phyloP scores from a whole-genome alignment of 2,113 vertebrate species.

The Lepisosteus osseus region DNA sequence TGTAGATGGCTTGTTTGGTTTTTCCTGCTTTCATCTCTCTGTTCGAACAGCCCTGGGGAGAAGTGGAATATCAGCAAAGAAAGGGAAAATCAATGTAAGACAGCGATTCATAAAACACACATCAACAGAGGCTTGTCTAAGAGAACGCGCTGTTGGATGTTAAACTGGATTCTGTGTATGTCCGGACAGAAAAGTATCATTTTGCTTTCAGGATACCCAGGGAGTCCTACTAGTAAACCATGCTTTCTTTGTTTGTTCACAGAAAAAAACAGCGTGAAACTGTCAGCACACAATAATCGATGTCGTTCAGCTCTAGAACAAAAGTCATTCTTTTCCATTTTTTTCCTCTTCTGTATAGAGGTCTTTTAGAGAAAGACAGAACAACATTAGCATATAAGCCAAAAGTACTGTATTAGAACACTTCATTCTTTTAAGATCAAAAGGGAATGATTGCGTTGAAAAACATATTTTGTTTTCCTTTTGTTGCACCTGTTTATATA shows the following conservation, averaged over 20 bases:
- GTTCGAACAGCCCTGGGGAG: constrained; percentile 37
- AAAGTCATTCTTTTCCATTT: too few relatives aligned
- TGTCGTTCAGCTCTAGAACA: too few relatives aligned
- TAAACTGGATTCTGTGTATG: background rate
- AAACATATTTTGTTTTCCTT: background rate
- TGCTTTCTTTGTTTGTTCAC: too few relatives aligned
- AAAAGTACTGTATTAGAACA: too few relatives aligned
- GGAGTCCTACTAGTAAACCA: background rate
- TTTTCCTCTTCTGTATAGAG: too few relatives aligned
- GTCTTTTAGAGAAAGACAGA: too few relatives aligned
- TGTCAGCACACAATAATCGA: too few relatives aligned
- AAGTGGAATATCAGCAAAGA: constrained; percentile 40
- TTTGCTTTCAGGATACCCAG: background rate
- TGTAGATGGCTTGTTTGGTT: constrained; percentile 57
- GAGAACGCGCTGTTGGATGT: background rate
- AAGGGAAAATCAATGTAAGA: constrained; percentile 23
- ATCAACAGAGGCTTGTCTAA: constrained; percentile 1
- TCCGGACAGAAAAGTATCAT: too few relatives aligned
- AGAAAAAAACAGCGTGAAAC: too few relatives aligned
- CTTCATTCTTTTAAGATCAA: too few relatives aligned
- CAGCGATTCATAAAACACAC: background rate
- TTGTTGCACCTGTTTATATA: constrained; percentile 1
- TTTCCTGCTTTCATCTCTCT: constrained; percentile 59
- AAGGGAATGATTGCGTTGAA: too few relatives aligned
- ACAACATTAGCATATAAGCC: too few relatives aligned